Evolutionary conservation across 2,888 invertebrate species (phyloP), one percentile per base, ranked within the genome.

Genomic region (Bombylius discolor): DNA sequence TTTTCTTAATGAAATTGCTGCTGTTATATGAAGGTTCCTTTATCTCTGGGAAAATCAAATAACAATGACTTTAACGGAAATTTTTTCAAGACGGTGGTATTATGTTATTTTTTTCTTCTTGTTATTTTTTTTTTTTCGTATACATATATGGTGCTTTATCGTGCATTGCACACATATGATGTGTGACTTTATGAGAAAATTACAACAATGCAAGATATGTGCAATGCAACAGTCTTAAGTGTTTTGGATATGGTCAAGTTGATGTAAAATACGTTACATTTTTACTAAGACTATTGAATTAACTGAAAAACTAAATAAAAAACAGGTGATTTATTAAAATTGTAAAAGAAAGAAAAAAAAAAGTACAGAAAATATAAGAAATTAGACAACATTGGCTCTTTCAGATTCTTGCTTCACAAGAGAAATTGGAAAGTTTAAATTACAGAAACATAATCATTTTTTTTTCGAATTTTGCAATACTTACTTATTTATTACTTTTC

Each of bases 11-110:
- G 23, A 23, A 23, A 23, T 23, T 23, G 23, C 23, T 23, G 23
- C 23, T 23, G 23, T 23, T 23, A 47, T 47, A 12, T 42, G 11
- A 39, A 14, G 14, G 49, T 49, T 54, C 49, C 49, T 54, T 54
- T 54, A 54, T 54, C 53, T 45, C 13, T 54, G 53, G 53, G 53
- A 54, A 49, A 23, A 54, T 54, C 53, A 32, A 49, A 33, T 54
- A 54, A 11, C 39, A 42, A 42, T 42, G 39, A 42, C 39, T 42
- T 42, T 42, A 11, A 54, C 49, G 49, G 49, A 49, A 32, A 49
- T 11, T 42, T 23, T 53, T 49, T 44, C 46, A 52, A 31, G 53
- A 48, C 45, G 31, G 32, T n/a, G 47, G n/a, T 5, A 14, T 12
- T 11, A 42, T 23, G n/a, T n/a, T n/a, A 5, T 11, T 42, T 23